Conservation (phyloP, 2,888 invertebrate genomes). For the Nephrotoma appendiculata region DNA sequence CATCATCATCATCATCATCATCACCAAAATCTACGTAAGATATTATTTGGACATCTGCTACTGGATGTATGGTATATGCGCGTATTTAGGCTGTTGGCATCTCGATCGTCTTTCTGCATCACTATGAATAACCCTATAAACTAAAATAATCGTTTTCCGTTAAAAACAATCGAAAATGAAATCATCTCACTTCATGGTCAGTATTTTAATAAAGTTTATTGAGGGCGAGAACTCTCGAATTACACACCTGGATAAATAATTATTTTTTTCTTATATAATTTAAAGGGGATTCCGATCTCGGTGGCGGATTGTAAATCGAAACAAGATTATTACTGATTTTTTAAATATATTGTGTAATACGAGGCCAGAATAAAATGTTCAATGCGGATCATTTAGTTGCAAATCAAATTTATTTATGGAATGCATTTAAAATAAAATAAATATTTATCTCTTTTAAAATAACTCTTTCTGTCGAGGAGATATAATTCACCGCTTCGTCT, state of each 20-base stretch:
- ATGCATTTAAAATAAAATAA: too few species aligned
- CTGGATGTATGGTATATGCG: neutral
- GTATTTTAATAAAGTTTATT: neutral
- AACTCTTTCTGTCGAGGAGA: too few species aligned
- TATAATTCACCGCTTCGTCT: too few species aligned
- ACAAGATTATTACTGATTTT: too few species aligned
- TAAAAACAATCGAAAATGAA: neutral
- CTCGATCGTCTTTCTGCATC: neutral
- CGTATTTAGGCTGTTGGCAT: neutral
- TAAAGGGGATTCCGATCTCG: too few species aligned
- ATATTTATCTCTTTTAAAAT: too few species aligned
- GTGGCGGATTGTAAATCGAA: too few species aligned
- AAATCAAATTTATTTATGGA: too few species aligned
- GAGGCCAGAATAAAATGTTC: too few species aligned
- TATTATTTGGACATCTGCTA: neutral
- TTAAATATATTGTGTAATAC: too few species aligned
- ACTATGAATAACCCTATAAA: neutral
- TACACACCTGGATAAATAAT: neutral
- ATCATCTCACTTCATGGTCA: neutral
- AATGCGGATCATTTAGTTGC: too few species aligned
- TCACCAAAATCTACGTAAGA: neutral
- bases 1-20: neutral
- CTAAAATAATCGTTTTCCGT: neutral
- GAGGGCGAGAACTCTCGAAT: neutral
- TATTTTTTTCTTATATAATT: too few species aligned